Conservation (phyloP, 2,113 vertebrate species). For the Manacus vitellinus region DNA sequence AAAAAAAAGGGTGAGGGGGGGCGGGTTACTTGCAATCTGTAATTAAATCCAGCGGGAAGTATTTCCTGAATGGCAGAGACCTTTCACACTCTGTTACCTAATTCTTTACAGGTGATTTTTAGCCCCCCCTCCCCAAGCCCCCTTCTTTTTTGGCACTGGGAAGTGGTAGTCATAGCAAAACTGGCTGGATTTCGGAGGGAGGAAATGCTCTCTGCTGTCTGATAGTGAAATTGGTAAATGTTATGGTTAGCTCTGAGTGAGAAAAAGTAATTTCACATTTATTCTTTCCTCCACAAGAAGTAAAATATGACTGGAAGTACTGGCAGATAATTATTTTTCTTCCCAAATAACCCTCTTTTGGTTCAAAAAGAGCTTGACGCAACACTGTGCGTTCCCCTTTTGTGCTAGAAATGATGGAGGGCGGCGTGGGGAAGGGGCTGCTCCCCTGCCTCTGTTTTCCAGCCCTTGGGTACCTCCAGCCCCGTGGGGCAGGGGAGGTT, state of each 20-base stretch:
- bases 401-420: neutral
- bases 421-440: accelerated
- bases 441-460: neutral
- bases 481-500: neutral
- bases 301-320: neutral
- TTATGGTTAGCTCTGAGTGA: neutral
- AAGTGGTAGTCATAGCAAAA: slow-evolving; percentile 63
- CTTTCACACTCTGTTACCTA: slow-evolving; percentile 78
- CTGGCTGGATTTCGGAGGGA: neutral
- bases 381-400: accelerated
- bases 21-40: slow-evolving; percentile 77
- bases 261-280: neutral
- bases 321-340: neutral
- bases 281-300: neutral
- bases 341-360: neutral
- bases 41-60: slow-evolving; percentile 87
- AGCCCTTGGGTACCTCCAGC: neutral
- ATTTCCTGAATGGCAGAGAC: slow-evolving; percentile 77
- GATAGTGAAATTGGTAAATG: neutral
- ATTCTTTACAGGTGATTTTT: slow-evolving; percentile 86
- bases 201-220: slow-evolving; percentile 55
- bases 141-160: neutral
- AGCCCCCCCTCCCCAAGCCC: neutral
- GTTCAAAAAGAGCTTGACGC: neutral
- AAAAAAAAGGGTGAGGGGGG: accelerated